Percentiles rank a stretch among this genome's conserved stretches.
These are phyloP conservation scores for Scomber colias DNA, from an alignment of 2,113 vertebrate genomes.

Conservation along the genomic window DNA sequence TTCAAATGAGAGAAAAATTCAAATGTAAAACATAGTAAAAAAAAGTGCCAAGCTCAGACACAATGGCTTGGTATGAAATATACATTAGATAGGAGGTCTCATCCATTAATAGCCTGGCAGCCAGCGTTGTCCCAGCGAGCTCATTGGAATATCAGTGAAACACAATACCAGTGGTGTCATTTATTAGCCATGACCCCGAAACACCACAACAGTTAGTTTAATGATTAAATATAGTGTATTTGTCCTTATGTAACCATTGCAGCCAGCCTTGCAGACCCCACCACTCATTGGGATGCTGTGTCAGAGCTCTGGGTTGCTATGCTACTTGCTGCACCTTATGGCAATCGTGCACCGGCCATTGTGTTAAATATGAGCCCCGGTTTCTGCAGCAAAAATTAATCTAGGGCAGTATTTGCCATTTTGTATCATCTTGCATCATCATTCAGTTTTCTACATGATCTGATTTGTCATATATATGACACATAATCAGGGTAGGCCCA, in stretches of 20 bases:
- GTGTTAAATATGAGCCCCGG: conserved; percentile 19
- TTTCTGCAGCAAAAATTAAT: neutral
- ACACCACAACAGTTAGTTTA: neutral
- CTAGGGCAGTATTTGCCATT: neutral
- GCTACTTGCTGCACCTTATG: conserved; percentile 63
- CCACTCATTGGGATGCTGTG: conserved; percentile 69
- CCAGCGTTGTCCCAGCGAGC: conserved; percentile 2
- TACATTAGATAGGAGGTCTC: conserved; percentile 53
- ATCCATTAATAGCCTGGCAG: conserved; percentile 30
- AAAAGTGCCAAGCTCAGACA: conserved; percentile 27
- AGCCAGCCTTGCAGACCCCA: conserved; percentile 49
- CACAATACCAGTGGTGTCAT: neutral
- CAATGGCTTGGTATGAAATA: conserved; percentile 67
- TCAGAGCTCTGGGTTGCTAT: conserved; percentile 69
- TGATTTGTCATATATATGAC: conserved; percentile 8
- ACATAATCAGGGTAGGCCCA: conserved; percentile 47
- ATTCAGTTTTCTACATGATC: neutral
- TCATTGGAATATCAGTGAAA: conserved; percentile 7
- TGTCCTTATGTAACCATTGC: conserved; percentile 56
- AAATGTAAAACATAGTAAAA: conserved; percentile 36
- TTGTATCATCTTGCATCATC: neutral
- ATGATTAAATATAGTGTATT: neutral
- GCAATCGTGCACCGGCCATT: conserved; percentile 39
- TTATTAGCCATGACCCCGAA: neutral
- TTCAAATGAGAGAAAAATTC: conserved; percentile 60